Conservation (phyloP, 2,888 invertebrate genomes). For the Orchesellides sinensis region DNA sequence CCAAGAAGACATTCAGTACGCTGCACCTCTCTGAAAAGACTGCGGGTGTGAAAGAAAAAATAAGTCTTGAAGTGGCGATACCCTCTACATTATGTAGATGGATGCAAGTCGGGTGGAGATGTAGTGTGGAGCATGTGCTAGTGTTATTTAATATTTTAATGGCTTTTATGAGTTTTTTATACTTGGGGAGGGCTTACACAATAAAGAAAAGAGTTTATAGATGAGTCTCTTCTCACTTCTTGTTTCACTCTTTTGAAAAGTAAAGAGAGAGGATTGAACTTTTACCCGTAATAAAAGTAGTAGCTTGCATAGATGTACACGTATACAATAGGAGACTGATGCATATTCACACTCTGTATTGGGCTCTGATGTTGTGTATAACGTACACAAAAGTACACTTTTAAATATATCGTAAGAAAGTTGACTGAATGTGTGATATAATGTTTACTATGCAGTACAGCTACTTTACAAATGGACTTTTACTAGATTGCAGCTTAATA, state of each 20-base stretch:
- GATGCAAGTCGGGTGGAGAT: background rate
- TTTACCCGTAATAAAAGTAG: too few relatives aligned
- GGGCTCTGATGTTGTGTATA: too few relatives aligned
- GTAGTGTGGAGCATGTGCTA: background rate
- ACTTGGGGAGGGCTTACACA: background rate
- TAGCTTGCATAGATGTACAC: too few relatives aligned
- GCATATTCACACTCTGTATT: too few relatives aligned
- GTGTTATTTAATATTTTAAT: conserved; percentile 21
- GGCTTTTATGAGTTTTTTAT: conserved; percentile 22
- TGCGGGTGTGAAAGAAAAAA: background rate
- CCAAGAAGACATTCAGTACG: background rate
- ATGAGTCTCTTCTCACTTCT: conserved; percentile 5
- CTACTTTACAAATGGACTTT: too few relatives aligned
- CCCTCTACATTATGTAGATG: background rate
- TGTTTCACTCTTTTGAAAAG: background rate
- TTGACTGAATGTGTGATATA: too few relatives aligned
- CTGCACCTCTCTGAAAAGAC: background rate
- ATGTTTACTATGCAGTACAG: too few relatives aligned
- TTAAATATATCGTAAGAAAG: too few relatives aligned
- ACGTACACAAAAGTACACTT: too few relatives aligned
- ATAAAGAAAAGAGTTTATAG: background rate
- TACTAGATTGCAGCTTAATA: too few relatives aligned
- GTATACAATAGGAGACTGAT: too few relatives aligned
- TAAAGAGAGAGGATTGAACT: conserved; percentile 12
- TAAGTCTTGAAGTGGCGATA: background rate